phyloP scores from a whole-genome alignment of 2,113 vertebrate species.

The Ranitomeya imitator region DNA sequence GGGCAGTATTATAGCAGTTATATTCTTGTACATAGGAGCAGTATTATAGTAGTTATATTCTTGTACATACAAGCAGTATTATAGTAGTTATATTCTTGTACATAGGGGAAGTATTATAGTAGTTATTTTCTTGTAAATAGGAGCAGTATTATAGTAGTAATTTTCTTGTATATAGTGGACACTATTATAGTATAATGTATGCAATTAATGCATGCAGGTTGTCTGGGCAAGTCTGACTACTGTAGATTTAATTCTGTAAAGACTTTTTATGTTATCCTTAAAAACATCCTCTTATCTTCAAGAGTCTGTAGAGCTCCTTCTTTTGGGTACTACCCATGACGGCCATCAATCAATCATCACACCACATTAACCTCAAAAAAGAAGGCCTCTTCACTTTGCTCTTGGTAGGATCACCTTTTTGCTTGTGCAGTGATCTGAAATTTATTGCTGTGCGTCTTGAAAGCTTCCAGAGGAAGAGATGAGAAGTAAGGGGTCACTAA shows the following conservation, averaged over 20 bases:
- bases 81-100: neutral
- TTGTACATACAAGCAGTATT: neutral
- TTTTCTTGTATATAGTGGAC: neutral
- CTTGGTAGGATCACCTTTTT: slow-evolving; percentile 16
- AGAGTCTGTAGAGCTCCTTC: neutral
- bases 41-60: slow-evolving; percentile 10
- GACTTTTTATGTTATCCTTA: neutral
- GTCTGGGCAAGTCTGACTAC: neutral
- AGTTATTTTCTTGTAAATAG: neutral
- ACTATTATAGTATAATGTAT: too few relatives aligned
- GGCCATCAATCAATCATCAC: neutral
- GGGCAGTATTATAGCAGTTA: neutral
- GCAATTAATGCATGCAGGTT: neutral
- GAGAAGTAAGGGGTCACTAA: slow-evolving; percentile 17
- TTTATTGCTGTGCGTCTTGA: slow-evolving; percentile 37
- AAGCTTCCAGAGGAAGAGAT: slow-evolving; percentile 25
- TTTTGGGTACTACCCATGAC: slow-evolving; percentile 5
- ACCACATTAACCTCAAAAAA: slow-evolving; percentile 20
- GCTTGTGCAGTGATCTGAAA: slow-evolving; percentile 16
- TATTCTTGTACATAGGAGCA: neutral
- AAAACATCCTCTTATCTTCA: neutral
- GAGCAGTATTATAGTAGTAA: neutral
- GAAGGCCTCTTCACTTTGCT: slow-evolving; percentile 7
- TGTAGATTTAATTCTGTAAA: neutral
- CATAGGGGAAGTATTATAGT: neutral